Evolutionary conservation across 2,888 invertebrate genomes (phyloP), one percentile per base, ranked within the genome.

Genomic region (Formica aserva): DNA sequence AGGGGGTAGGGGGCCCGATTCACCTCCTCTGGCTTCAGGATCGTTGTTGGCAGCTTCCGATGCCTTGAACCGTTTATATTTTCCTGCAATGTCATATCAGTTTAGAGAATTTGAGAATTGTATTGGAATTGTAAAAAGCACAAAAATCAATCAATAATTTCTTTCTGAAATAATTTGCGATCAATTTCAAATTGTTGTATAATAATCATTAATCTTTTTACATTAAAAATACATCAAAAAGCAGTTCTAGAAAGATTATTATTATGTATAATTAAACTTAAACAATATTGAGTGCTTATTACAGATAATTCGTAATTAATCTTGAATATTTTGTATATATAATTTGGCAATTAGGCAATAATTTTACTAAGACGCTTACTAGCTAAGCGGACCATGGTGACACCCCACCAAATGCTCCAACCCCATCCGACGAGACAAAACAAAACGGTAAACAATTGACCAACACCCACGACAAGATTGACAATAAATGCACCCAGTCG

Each of bases 391-490:
- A 99, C 95, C 97, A 99, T 98, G 92, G 98, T 98, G 89, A 98
- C 97, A 3, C 99, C 99, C 99, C 99, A 99, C 97, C 98, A 98
- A 87, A 99, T 97, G 85, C 98, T 98, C 99, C 99, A 99, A 90
- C 99, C 99, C 99, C 99, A 99, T 26, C 99, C 98, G 60, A 98
- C 98, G 76, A 98, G 96, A 93, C 99, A 97, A 95, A 99, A 99
- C 77, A 99, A 96, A 76, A 99, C 98, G 35, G 99, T 99, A 95
- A 99, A 98, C 91, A 98, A 95, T 95, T 99, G 99, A 26, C 98
- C 97, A 81, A 97, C 96, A 0, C 98, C 99, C 82, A 99, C 98
- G 89, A 98, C 95, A 52, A 97, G 95, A 95, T 99, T 98, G 85
- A 99, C 97, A 88, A 98, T 96, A 90, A 99, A 96, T 2, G 98